A percentile compares a stretch with the other conserved stretches of the same genome.
Conservation (phyloP, 2,797 vertebrate species). For the Sebastes miniatus region DNA sequence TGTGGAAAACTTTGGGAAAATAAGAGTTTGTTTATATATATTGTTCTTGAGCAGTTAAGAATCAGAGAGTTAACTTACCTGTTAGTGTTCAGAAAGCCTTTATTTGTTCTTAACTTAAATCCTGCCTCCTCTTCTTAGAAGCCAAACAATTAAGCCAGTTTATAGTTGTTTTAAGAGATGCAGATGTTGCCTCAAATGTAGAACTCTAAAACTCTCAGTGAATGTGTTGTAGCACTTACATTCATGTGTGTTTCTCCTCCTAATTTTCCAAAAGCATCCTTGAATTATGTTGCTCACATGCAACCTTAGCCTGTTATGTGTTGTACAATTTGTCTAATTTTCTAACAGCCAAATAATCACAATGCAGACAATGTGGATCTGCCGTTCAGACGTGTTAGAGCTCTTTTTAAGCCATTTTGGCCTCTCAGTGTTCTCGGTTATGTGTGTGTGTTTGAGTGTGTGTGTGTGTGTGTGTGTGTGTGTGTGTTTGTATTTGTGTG, state of each 20-base stretch:
- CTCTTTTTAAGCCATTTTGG: conserved; percentile 3
- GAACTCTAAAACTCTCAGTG: not conserved
- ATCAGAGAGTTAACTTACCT: not conserved
- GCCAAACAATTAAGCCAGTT: not conserved
- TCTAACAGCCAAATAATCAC: conserved; percentile 29
- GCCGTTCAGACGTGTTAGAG: conserved; percentile 15
- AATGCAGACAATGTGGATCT: conserved; percentile 10
- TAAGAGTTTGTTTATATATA: not conserved
- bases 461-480: not conserved
- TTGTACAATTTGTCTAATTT: conserved; percentile 10
- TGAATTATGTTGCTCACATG: not conserved
- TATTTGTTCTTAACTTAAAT: conserved; percentile 25
- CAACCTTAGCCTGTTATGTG: not conserved
- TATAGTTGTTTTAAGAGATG: not conserved
- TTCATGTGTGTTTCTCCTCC: not conserved
- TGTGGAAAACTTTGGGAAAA: conserved; percentile 9
- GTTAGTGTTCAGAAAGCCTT: not conserved
- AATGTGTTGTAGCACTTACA: not conserved
- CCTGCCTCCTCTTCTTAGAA: conserved; percentile 17
- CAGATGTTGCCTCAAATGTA: not conserved
- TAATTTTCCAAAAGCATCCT: not conserved
- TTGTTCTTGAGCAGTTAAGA: not conserved
- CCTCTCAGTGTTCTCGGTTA: conserved; percentile 39
- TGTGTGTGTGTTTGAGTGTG: conserved; percentile 2
- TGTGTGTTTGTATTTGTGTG: conserved; percentile 8